Base-by-base conservation (phyloP, 2,888 invertebrate genomes). In the Phaedon cochleariae region DNA sequence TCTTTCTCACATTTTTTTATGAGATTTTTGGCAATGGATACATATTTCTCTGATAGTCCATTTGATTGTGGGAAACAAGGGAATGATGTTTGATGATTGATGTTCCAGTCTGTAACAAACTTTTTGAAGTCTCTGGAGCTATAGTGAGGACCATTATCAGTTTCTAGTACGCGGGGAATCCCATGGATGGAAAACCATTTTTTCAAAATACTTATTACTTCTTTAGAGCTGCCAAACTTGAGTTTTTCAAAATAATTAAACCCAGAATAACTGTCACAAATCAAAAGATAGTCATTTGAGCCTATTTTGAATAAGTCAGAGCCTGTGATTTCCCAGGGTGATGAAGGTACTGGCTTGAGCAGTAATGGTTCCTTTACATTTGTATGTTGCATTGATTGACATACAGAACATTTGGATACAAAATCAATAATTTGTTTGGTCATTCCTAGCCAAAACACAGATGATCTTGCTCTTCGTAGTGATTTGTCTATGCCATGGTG, bases 401-500 rank as follows among this genome's bases (percentile, higher is more conserved):
- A n/a, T n/a, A n/a, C n/a, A 45, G 12, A n/a, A 12, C 45, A 45
- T 45, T 17, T 45, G 12, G 12, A 15, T 15, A 45, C 45, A 12
- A 45, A 45, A n/a, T 45, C 45, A 5, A 17, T 45, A 17, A 45
- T 45, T 15, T 45, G n/a, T 45, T 45, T n/a, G 17, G 45, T 12
- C 45, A 45, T 45, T 45, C 45, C 45, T 17, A 45, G 17, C 45
- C 45, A 45, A 45, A 45, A 45, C n/a, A 45, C 45, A 15, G n/a
- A n/a, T 15, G 4, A 45, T 17, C 45, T 45, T n/a, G 45, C 45
- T 12, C 45, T 45, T 45, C 34, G 12, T 12, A 45, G 45, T 45
- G 45, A 45, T 45, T 45, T 45, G 4, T 45, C 45, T 15, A 45
- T 12, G 45, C 45, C 45, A 45, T 45, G 45, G 45, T 45, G 45